Base-by-base conservation (phyloP, 2,113 vertebrate species). In the Martes martes region DNA sequence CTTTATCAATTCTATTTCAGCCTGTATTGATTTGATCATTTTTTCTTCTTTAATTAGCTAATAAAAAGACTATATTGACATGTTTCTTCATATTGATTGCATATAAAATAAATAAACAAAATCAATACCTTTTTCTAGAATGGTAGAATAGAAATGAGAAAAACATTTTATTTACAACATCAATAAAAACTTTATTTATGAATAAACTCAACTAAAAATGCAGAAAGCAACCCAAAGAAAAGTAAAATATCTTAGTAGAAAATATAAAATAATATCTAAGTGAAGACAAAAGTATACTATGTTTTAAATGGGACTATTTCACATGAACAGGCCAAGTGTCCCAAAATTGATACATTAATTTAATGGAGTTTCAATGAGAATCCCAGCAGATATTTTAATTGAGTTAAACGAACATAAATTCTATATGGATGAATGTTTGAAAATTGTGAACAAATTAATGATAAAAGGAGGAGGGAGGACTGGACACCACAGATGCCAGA, bases 101-200 rank as follows among this genome's bases (percentile, higher is more conserved):
- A 94, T 73, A 65, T 65, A 88, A 97, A 96, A 79, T 67, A 94
- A 84, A 88, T 92, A 87, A 4, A 81, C 50, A 81, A 84, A 94
- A 91, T 87, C 67, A 92, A 92, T 93, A 65, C 28, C 4, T 85
- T 18, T 91, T 94, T 88, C 11, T 74, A 26, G 76, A 93, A 93
- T 87, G 83, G 79, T 67, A 67, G 63, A 67, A 88, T 28, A 76
- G 28, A 96, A 93, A 45, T 61, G 14, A 96, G 52, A 31, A 94
- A 88, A 91, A 79, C 47, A 94, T 47, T 86, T 83, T 86, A 91
- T 92, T 90, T 55, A 76, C 36, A 96, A 84, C 42, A 96, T 82
- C 63, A 92, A 84, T 84, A 71, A 97, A 92, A 50, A 45, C 23
- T 79, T 97, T n/a, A 85, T 82, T 52, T 52, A 52, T 52, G 50